A percentile compares a stretch with the other conserved stretches of the same genome.
phyloP scores from a whole-genome alignment of 2,797 vertebrate genomes.

The Sebastes aleutianus region DNA sequence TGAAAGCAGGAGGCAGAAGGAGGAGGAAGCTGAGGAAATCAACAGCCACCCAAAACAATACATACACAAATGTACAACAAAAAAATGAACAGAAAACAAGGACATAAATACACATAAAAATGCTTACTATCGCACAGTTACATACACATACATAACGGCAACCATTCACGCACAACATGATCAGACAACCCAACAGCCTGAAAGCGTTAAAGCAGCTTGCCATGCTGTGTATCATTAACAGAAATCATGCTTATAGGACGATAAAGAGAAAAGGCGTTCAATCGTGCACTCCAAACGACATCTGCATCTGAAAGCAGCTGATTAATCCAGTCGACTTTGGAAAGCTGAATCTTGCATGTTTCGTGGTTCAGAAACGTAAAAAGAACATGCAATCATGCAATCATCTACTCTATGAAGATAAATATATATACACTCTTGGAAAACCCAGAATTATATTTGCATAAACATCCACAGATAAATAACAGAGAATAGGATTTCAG shows the following conservation, averaged over 20 bases:
- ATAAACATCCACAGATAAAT: background rate
- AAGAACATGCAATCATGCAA: slow-evolving; percentile 66
- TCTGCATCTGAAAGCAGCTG: slow-evolving; percentile 51
- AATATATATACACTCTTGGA: slow-evolving; percentile 1
- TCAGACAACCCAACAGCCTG: slow-evolving; percentile 40
- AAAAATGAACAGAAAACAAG: slow-evolving; percentile 45
- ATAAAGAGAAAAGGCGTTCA: slow-evolving; percentile 19
- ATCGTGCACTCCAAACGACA: slow-evolving; percentile 21
- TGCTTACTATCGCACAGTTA: slow-evolving; percentile 39
- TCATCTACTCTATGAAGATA: background rate
- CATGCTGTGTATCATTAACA: slow-evolving; percentile 50
- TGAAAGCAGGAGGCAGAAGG: slow-evolving; percentile 26
- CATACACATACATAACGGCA: slow-evolving; percentile 28
- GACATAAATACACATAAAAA: slow-evolving; percentile 57
- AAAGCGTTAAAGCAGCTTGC: slow-evolving; percentile 50
- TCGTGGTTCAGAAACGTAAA: slow-evolving; percentile 44
- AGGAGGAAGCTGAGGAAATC: slow-evolving; percentile 36
- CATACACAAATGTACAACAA: slow-evolving; percentile 50
- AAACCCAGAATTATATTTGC: slow-evolving; percentile 20
- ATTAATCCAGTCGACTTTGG: slow-evolving; percentile 2
- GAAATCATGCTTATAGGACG: slow-evolving; percentile 52
- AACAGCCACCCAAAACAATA: slow-evolving; percentile 52
- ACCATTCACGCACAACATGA: background rate
- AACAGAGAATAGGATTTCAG: background rate
- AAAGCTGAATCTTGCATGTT: slow-evolving; percentile 9